Base-by-base conservation (phyloP, 2,113 vertebrate genomes). In the Xiphophorus maculatus region DNA sequence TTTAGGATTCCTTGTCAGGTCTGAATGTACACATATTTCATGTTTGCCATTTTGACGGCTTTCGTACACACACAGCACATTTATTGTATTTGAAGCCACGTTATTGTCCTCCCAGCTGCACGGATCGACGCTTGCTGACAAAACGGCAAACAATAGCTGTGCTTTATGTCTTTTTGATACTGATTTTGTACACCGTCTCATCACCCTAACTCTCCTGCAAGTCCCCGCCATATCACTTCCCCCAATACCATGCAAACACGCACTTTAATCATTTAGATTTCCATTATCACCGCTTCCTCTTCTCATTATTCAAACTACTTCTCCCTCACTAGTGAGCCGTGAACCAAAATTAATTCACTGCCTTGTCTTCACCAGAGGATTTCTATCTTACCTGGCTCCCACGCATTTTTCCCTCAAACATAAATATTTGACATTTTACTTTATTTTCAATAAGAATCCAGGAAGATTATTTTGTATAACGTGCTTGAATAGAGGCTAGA, bases 231-330 rank as follows among this genome's bases (percentile, higher is more conserved):
- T 11, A 29, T 14, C 12, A 37, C 13, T 19, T 64, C 66, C 30
- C 13, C 30, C 62, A n/a, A 22, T 15, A 58, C 33, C 44, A 67
- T 63, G 73, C 75, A 88, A 85, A 87, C 69, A 84, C 66, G 63
- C 80, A 80, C 78, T 92, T 88, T 86, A 89, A 89, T 89, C 87
- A 91, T 91, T 91, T 90, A 86, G 77, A 86, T 89, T 92, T 82
- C 85, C 85, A 91, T 92, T 92, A 91, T 91, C 87, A 84, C 81
- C 35, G 78, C 82, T 88, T 89, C 80, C 85, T 79, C 82, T 80
- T 83, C 85, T 93, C 90, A 91, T 92, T 91, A 89, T 80, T 91
- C 90, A 91, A 87, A 80, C 78, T 72, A 73, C 79, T 86, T 88
- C 74, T 79, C 69, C 69, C 74, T 79, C 71, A 83, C 88, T 84